Evolutionary conservation across 2,113 vertebrate species (phyloP).

Genomic region (Pheucticus melanocephalus): DNA sequence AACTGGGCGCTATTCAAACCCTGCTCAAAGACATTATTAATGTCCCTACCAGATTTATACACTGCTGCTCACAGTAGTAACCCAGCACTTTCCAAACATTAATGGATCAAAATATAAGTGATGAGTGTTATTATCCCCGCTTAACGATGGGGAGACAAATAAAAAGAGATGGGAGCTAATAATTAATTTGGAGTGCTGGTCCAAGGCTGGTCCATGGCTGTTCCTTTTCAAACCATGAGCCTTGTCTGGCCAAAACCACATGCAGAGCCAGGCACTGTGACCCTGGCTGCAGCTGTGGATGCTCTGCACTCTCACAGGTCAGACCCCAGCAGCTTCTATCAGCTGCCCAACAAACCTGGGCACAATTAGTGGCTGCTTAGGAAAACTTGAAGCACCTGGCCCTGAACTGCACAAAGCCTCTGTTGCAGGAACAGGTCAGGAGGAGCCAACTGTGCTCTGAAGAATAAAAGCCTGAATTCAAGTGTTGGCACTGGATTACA

Average conservation of each 20-base stretch:
- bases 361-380: not conserved
- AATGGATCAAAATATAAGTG: not conserved
- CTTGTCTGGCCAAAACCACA: fast-evolving
- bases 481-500: not conserved
- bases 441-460: not conserved
- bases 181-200: not conserved
- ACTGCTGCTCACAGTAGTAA: not conserved
- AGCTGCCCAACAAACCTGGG: not conserved
- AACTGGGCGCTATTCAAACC: not conserved
- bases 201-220: not conserved
- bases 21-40: conserved; percentile 3
- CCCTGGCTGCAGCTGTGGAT: not conserved
- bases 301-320: not conserved
- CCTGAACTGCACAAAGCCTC: not conserved
- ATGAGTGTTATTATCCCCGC: not conserved
- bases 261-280: not conserved
- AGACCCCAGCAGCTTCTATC: not conserved
- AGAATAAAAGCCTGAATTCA: not conserved
- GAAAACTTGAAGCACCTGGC: not conserved
- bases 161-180: not conserved
- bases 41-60: not conserved
- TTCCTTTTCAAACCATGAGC: not conserved
- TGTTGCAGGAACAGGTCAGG: not conserved
- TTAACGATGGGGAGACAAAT: not conserved
- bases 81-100: not conserved